phyloP scores from a whole-genome alignment of 2,888 invertebrate genomes.

The Drosophila subsilvestris region DNA sequence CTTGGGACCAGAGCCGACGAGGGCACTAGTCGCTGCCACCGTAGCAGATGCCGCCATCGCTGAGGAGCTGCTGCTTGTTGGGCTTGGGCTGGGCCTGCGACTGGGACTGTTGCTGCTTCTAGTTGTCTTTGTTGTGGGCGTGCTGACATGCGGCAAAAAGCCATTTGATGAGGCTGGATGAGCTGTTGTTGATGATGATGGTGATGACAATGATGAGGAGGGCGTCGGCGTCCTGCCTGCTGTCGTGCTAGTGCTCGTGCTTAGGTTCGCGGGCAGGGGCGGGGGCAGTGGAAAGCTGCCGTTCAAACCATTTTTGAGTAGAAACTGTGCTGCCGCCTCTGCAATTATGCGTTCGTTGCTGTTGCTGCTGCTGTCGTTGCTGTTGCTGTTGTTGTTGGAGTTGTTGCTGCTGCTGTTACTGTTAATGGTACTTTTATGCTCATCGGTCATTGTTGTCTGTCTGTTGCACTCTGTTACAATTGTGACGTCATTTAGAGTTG shows the following conservation, averaged over 20 bases:
- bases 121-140: conserved; percentile 50
- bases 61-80: conserved; percentile 18
- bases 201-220: conserved; percentile 39
- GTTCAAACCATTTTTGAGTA: conserved; percentile 81
- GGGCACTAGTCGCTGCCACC: conserved; percentile 47
- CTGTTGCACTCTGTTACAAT: conserved; percentile 61
- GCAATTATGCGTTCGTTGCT: conserved; percentile 72
- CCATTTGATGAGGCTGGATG: conserved; percentile 63
- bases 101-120: conserved; percentile 52
- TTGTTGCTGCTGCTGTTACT: conserved; percentile 86
- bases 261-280: conserved; percentile 47
- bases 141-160: conserved; percentile 55
- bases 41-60: conserved; percentile 65
- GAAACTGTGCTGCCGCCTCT: conserved; percentile 78
- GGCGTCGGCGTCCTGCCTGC: conserved; percentile 26
- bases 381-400: conserved; percentile 47
- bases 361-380: conserved; percentile 47
- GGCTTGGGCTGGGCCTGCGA: conserved; percentile 13
- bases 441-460: conserved; percentile 87
- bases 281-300: conserved; percentile 74
- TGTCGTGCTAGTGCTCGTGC: conserved; percentile 28
- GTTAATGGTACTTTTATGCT: conserved; percentile 85
- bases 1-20: conserved; percentile 53
- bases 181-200: conserved; percentile 30
- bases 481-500: conserved; percentile 49